Evolutionary conservation across 2,113 vertebrate species (phyloP), one percentile per base, ranked within the genome.

Genomic region (Heteronetta atricapilla): DNA sequence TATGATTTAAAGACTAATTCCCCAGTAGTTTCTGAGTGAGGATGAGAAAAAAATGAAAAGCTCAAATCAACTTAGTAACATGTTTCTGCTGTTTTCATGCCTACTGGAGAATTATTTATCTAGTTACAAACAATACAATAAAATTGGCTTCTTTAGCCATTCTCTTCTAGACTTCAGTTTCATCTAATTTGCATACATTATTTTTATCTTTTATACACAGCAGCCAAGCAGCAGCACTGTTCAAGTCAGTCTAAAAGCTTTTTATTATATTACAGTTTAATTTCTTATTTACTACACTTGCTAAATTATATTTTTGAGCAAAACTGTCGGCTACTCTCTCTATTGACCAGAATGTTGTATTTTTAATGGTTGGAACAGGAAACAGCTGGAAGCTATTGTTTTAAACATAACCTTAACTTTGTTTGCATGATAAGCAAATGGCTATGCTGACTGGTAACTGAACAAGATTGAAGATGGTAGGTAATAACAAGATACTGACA

Each of bases 141-240:
- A 96, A 93, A 94, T 89, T 90, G 42, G 9, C 15, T 88, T 89
- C 76, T 94, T 96, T 95, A 96, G 40, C 28, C 52, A 58, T 95
- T 95, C 68, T 96, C 88, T 93, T 62, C 68, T 93, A 96, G 94
- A 90, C 80, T 91, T 86, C 68, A 95, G 53, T 62, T 92, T 90
- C 36, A 95, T 96, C 91, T 93, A 94, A 96, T 97, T 97, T 97
- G 68, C 94, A 97, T 96, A 93, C 16, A 95, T 97, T 97, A 96
- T 96, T 95, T 97, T 97, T 97, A 96, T 97, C 94, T 97, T 97
- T 97, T 89, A 67, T 94, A 88, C 82, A 84, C 93, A 97, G 93
- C 91, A 96, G 59, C 63, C 58, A 94, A 95, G 50, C 58, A 76
- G 69, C 40, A 85, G 48, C 29, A 73, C 59, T 75, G 56, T 72